Conservation (phyloP, 2,113 vertebrate genomes). For the Gavia stellata region DNA sequence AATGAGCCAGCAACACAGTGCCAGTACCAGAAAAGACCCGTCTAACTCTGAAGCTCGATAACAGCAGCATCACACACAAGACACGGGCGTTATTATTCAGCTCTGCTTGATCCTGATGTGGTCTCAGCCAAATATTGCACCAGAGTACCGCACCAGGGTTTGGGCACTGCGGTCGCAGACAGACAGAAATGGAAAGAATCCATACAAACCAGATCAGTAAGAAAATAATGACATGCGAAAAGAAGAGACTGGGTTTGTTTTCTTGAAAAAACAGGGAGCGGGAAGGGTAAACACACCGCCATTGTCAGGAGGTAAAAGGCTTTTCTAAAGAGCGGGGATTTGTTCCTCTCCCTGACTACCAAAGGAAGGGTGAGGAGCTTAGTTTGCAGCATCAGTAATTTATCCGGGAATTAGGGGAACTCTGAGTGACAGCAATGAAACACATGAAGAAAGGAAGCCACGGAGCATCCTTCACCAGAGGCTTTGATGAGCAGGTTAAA, state of each 20-base stretch:
- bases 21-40: fast-evolving
- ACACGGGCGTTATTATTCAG: too few relatives aligned
- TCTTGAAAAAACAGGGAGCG: neutral
- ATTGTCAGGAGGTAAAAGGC: neutral
- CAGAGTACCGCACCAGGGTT: fast-evolving
- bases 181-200: neutral
- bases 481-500: neutral
- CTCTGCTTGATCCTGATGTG: fast-evolving
- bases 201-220: neutral
- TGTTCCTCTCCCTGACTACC: neutral
- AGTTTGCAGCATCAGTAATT: neutral
- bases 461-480: neutral
- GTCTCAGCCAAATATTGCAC: neutral
- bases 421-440: neutral
- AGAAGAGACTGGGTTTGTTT: neutral
- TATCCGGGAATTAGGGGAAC: neutral
- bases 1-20: fast-evolving
- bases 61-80: neutral
- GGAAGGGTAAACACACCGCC: neutral
- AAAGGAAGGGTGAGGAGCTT: neutral
- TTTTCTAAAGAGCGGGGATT: neutral
- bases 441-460: neutral
- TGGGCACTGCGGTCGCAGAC: neutral
- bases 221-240: fast-evolving
- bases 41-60: fast-evolving